Evolutionary conservation across 2,113 vertebrate species (phyloP).

Genomic region (Miniopterus natalensis): DNA sequence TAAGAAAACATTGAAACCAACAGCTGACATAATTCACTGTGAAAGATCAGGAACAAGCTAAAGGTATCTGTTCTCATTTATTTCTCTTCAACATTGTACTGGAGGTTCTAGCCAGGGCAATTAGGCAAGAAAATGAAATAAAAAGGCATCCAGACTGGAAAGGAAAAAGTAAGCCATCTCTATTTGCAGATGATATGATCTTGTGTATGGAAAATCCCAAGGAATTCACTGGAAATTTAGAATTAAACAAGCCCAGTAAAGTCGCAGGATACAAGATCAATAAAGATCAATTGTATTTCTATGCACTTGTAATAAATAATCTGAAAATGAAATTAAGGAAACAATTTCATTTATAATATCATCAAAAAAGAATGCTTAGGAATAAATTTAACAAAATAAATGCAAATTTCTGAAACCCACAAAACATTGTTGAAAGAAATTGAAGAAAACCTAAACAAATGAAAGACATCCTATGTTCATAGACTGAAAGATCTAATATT

Average conservation of each 20-base stretch:
- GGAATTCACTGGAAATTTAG: slow-evolving; percentile 6
- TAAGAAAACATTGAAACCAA: not conserved
- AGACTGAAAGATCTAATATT: slow-evolving; percentile 36
- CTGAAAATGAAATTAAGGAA: slow-evolving; percentile 41
- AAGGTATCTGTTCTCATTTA: not conserved
- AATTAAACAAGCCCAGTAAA: not conserved
- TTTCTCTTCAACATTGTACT: not conserved
- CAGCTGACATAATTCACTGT: slow-evolving; percentile 5
- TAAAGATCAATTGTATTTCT: slow-evolving; percentile 39
- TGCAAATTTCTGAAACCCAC: not conserved
- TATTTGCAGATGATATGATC: not conserved
- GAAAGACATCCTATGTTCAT: not conserved
- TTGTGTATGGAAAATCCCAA: not conserved
- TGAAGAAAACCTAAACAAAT: slow-evolving; percentile 24
- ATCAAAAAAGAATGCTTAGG: not conserved
- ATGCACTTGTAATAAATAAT: not conserved
- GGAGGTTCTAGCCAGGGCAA: not conserved
- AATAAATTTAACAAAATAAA: slow-evolving; percentile 39
- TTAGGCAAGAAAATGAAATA: slow-evolving; percentile 30
- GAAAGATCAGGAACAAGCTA: not conserved
- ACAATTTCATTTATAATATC: slow-evolving; percentile 30
- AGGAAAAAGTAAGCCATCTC: not conserved
- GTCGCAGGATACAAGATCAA: not conserved
- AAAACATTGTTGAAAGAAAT: slow-evolving; percentile 31
- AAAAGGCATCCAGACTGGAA: not conserved